A percentile compares a stretch with the other conserved stretches of the same genome.
Conservation (phyloP, 2,113 vertebrate genomes). For the Chunga burmeisteri region DNA sequence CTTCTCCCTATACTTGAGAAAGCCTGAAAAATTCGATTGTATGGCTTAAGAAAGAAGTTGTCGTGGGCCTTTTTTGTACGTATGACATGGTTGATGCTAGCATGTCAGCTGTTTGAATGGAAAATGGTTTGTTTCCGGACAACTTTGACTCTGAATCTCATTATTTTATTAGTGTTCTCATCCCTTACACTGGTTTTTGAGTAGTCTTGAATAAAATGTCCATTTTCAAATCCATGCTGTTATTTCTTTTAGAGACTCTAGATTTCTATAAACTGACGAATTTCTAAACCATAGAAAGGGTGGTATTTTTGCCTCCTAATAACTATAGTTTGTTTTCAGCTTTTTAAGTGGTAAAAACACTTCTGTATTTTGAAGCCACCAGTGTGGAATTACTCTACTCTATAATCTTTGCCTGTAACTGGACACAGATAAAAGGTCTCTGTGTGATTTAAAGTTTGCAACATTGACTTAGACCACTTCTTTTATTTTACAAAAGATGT, state of each 20-base stretch:
- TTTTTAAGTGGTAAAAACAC: background rate
- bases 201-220: background rate
- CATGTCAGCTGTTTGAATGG: background rate
- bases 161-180: background rate
- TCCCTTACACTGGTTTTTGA: background rate
- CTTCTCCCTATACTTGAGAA: background rate
- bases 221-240: background rate
- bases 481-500: background rate
- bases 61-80: background rate
- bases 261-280: background rate
- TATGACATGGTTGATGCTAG: background rate
- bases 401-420: background rate
- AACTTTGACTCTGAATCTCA: background rate
- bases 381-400: background rate
- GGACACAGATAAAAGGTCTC: background rate
- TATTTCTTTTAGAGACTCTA: background rate
- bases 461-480: background rate
- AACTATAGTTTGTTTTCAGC: background rate
- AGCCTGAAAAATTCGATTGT: background rate
- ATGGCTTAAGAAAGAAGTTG: background rate
- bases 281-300: background rate
- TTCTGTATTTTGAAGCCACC: background rate
- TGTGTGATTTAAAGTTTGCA: background rate
- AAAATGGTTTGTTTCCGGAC: background rate
- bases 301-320: background rate